phyloP scores from a whole-genome alignment of 2,797 vertebrate genomes.

The Lutjanus argentimaculatus region DNA sequence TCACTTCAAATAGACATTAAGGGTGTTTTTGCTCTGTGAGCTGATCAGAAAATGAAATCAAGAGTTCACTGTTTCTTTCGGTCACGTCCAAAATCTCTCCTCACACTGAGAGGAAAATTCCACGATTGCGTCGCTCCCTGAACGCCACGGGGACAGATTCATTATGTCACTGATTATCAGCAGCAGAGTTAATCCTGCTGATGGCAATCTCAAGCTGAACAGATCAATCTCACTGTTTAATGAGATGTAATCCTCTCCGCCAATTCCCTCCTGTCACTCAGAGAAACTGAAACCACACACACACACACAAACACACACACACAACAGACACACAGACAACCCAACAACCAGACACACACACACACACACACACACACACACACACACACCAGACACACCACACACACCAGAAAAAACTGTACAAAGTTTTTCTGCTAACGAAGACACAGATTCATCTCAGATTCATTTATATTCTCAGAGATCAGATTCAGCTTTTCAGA shows the following conservation, averaged over 20 bases:
- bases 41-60: conserved; percentile 8
- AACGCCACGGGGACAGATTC: conserved; percentile 21
- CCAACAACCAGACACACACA: conserved; percentile 17
- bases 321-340: conserved; percentile 1
- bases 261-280: conserved; percentile 51
- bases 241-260: conserved; percentile 67
- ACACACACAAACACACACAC: not conserved
- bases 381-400: not conserved
- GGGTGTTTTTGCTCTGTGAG: not conserved
- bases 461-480: not conserved
- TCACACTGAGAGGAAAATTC: not conserved
- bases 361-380: not conserved
- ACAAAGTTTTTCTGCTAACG: not conserved
- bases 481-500: not conserved
- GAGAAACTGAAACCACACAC: conserved; percentile 26
- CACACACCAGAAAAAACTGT: not conserved
- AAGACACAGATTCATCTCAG: not conserved
- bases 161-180: conserved; percentile 62
- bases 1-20: not conserved
- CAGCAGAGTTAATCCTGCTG: conserved; percentile 63
- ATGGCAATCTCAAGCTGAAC: conserved; percentile 59
- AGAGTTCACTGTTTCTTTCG: not conserved
- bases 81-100: not conserved
- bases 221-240: conserved; percentile 68
- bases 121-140: not conserved